phyloP scores from a whole-genome alignment of 2,113 vertebrate species.

The Scartelaos histophorus region DNA sequence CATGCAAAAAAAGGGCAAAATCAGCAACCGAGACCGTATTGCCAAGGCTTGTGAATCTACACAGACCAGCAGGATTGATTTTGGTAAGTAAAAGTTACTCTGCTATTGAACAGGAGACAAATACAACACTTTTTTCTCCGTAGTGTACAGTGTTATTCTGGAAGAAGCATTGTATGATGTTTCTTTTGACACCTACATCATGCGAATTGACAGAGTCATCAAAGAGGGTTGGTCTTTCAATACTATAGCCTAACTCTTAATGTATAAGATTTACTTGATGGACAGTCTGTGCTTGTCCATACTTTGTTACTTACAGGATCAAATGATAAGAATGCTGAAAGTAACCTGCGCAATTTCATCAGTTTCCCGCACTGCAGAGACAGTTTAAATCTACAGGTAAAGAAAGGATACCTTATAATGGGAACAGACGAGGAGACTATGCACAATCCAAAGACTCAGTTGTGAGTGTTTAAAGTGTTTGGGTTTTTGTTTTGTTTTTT shows the following conservation, averaged over 20 bases:
- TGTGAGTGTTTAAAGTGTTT: not conserved
- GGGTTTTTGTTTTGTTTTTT: not conserved
- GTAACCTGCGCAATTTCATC: constrained; percentile 49
- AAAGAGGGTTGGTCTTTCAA: constrained; percentile 61
- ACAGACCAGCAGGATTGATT: constrained; percentile 66
- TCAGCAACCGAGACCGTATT: constrained; percentile 36
- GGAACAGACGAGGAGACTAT: constrained; percentile 55
- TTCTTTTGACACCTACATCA: constrained; percentile 59
- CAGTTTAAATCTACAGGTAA: constrained; percentile 27
- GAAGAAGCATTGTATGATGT: not conserved
- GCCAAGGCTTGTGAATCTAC: constrained; percentile 71
- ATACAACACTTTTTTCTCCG: constrained; percentile 16
- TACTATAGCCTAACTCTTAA: not conserved
- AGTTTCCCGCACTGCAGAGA: constrained; percentile 64
- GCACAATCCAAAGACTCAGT: not conserved
- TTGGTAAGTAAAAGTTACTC: constrained; percentile 49
- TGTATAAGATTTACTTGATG: not conserved
- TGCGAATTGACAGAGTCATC: constrained; percentile 44
- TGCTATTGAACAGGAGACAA: not conserved
- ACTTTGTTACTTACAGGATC: constrained; percentile 46
- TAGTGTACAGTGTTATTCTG: constrained; percentile 69
- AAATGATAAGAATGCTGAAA: constrained; percentile 28
- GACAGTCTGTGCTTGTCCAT: not conserved
- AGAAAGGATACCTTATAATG: constrained; percentile 72
- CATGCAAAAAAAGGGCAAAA: constrained; percentile 50